A percentile compares a stretch with the other conserved stretches of the same genome.
These are phyloP conservation scores for Kryphioiulus occultus DNA, from an alignment of 2,888 invertebrate genomes.

Conservation along the genomic window DNA sequence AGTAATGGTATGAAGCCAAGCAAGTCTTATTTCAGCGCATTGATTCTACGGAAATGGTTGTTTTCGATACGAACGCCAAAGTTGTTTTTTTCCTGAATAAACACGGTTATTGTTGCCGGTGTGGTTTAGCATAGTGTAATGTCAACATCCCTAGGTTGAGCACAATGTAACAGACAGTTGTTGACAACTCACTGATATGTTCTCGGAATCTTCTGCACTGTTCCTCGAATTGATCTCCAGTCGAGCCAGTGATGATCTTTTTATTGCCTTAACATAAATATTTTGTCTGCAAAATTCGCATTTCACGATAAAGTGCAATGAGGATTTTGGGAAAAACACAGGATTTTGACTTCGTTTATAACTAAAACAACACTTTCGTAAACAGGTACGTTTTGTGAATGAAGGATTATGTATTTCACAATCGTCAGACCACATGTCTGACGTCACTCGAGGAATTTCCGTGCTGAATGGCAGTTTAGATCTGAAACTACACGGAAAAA, in stretches of 20 bases:
- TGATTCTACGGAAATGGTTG: not conserved
- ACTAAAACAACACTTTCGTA: too few species aligned
- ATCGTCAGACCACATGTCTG: too few species aligned
- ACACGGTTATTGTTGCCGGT: not conserved
- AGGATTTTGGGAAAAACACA: too few species aligned
- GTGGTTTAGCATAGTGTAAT: not conserved
- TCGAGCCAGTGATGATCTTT: not conserved
- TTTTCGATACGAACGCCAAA: not conserved
- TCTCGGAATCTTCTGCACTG: not conserved
- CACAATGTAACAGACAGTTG: not conserved
- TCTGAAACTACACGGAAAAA: too few species aligned
- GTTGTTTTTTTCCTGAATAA: not conserved
- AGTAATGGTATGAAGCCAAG: not conserved
- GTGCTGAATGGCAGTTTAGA: too few species aligned
- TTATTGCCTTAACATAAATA: too few species aligned
- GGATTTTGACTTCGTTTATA: not conserved
- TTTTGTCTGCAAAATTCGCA: too few species aligned
- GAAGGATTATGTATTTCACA: too few species aligned
- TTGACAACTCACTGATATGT: not conserved
- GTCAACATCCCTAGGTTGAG: not conserved
- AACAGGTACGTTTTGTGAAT: too few species aligned
- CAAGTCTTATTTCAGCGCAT: not conserved
- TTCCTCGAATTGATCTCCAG: not conserved
- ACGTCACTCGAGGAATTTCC: too few species aligned
- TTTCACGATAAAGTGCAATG: too few species aligned